A percentile compares a stretch with the other conserved stretches of the same genome.
Conservation (phyloP, 2,888 invertebrate genomes). For the Neuroscelio doddi region DNA sequence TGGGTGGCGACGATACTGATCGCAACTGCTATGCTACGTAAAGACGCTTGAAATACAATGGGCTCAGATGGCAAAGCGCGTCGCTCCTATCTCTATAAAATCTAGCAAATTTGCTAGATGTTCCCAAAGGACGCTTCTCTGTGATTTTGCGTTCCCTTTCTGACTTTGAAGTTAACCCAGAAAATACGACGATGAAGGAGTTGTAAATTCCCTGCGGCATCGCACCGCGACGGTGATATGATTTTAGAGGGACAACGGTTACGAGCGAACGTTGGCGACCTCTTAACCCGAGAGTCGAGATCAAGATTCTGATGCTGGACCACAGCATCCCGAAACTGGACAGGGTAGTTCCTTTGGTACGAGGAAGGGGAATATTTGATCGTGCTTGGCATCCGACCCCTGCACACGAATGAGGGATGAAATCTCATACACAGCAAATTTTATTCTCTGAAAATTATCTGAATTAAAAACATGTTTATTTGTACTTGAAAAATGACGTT, state of each 20-base stretch:
- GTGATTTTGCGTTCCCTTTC: constrained; percentile 23
- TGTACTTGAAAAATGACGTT: too few relatives aligned
- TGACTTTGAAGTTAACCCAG: constrained; percentile 3
- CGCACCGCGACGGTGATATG: background rate
- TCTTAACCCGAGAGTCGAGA: constrained; percentile 47
- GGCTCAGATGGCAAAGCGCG: background rate
- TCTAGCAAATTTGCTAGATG: constrained; percentile 10
- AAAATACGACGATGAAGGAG: background rate
- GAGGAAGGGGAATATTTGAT: constrained; percentile 45
- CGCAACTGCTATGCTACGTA: background rate
- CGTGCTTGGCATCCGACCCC: constrained; percentile 41
- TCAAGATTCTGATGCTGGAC: constrained; percentile 58
- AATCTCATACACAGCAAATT: constrained; percentile 36
- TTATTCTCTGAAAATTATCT: background rate
- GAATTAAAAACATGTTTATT: too few relatives aligned
- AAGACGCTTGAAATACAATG: background rate
- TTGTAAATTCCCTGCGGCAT: background rate
- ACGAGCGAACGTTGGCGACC: constrained; percentile 45
- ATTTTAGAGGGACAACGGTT: constrained; percentile 24
- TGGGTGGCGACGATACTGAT: background rate
- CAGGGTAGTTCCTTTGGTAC: constrained; percentile 52
- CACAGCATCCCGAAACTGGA: constrained; percentile 64
- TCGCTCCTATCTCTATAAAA: background rate
- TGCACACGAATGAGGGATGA: constrained; percentile 51
- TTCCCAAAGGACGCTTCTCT: constrained; percentile 21